These are phyloP conservation scores for Sinohyriopsis cumingii DNA, from an alignment of 2,888 invertebrate genomes.

Conservation along the genomic window DNA sequence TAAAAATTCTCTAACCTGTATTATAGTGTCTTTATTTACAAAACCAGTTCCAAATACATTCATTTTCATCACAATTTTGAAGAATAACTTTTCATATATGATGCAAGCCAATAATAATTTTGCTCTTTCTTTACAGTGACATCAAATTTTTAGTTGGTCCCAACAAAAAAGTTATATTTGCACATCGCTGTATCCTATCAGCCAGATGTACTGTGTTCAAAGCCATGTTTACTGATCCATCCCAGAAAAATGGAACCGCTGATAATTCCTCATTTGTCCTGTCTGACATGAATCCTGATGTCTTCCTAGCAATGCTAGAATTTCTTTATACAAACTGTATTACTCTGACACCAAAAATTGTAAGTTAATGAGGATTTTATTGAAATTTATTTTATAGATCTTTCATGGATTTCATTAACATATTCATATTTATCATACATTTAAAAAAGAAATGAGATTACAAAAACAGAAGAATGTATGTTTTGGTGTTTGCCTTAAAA, in stretches of 20 bases:
- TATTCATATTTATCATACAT: too few relatives aligned
- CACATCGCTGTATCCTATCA: slow-evolving; percentile 65
- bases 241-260: slow-evolving; percentile 42
- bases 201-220: slow-evolving; percentile 68
- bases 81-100: too few relatives aligned
- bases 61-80: too few relatives aligned
- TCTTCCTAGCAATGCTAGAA: slow-evolving; percentile 67
- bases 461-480: too few relatives aligned
- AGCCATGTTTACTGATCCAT: slow-evolving; percentile 67
- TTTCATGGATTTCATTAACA: too few relatives aligned
- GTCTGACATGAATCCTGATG: slow-evolving; percentile 66
- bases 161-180: slow-evolving; percentile 63
- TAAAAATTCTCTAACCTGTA: too few relatives aligned
- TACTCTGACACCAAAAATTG: slow-evolving; percentile 64
- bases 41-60: too few relatives aligned
- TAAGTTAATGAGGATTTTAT: slow-evolving; percentile 35
- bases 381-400: too few relatives aligned
- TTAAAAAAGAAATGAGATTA: too few relatives aligned
- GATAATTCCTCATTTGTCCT: slow-evolving; percentile 66
- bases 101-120: background rate
- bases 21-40: too few relatives aligned
- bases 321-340: slow-evolving; percentile 69
- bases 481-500: too few relatives aligned
- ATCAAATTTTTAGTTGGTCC: slow-evolving; percentile 68
- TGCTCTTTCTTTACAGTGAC: slow-evolving; percentile 56